A percentile compares a stretch with the other conserved stretches of the same genome.
These are phyloP conservation scores for Cheilosia urbana DNA, from an alignment of 2,888 invertebrate genomes.

Conservation along the genomic window DNA sequence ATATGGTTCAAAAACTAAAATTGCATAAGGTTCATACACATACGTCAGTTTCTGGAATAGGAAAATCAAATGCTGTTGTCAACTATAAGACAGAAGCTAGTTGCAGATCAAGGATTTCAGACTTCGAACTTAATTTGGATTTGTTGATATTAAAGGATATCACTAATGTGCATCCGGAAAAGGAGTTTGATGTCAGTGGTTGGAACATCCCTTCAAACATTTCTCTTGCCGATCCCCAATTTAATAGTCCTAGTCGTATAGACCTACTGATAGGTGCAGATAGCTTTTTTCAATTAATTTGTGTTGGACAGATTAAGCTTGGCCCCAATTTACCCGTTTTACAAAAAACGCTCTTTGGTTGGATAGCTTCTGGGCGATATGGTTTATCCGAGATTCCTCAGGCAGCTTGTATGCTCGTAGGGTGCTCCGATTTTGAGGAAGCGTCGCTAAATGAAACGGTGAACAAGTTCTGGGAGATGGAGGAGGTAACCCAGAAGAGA, in stretches of 20 bases:
- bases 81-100: neutral
- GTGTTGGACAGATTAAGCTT: slow-evolving; percentile 12
- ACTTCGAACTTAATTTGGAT: slow-evolving; percentile 6
- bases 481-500: no score
- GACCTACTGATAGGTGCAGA: neutral
- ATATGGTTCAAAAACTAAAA: slow-evolving; percentile 9
- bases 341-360: no score
- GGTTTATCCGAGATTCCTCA: no score
- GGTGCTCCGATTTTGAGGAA: no score
- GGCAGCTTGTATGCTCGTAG: no score
- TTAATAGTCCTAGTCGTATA: neutral
- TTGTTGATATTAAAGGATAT: slow-evolving; percentile 1
- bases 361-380: no score
- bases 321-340: neutral
- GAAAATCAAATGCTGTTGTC: neutral
- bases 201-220: slow-evolving; percentile 11
- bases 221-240: neutral
- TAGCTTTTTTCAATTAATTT: slow-evolving; percentile 1
- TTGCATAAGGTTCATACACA: neutral
- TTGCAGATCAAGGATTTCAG: neutral
- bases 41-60: neutral
- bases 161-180: slow-evolving; percentile 4
- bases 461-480: no score
- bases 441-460: no score
- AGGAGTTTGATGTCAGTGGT: neutral